Evolutionary conservation across 2,888 invertebrate species (phyloP).

Genomic region (Lepidonotus clava): DNA sequence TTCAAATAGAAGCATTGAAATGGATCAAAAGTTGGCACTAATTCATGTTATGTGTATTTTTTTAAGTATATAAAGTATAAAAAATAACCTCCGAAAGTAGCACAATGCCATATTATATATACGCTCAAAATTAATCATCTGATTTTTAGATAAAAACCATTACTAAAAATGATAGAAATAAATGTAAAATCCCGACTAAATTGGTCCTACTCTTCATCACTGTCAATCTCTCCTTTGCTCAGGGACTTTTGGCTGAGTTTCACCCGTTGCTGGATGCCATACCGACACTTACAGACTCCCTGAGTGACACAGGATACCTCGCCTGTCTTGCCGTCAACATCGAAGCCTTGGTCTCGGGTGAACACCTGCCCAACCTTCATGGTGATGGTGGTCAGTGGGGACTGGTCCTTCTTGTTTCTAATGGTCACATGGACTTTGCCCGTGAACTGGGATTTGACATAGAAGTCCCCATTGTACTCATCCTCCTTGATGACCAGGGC

Average conservation of each 20-base stretch:
- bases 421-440: slow-evolving; percentile 78
- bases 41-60: too few species aligned
- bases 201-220: neutral
- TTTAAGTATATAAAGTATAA: too few species aligned
- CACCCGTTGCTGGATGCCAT: slow-evolving; percentile 80
- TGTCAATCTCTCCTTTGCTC: neutral
- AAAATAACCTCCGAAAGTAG: too few species aligned
- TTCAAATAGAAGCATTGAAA: too few species aligned
- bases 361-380: slow-evolving; percentile 77
- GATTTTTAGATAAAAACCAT: too few species aligned
- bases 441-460: slow-evolving; percentile 75
- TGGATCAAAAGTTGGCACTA: too few species aligned
- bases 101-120: too few species aligned
- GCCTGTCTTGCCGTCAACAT: slow-evolving; percentile 69
- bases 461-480: slow-evolving; percentile 77
- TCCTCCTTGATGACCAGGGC: slow-evolving; percentile 79
- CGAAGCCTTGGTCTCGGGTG: slow-evolving; percentile 71
- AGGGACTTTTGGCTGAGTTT: slow-evolving; percentile 72
- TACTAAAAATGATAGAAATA: too few species aligned
- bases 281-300: slow-evolving; percentile 80
- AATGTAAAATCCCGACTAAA: too few species aligned
- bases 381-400: slow-evolving; percentile 76
- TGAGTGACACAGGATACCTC: slow-evolving; percentile 72
- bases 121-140: too few species aligned
- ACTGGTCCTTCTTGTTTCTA: slow-evolving; percentile 77